Base-by-base conservation (phyloP, 1,140 invertebrate species). In the Pseudoatta argentina region DNA sequence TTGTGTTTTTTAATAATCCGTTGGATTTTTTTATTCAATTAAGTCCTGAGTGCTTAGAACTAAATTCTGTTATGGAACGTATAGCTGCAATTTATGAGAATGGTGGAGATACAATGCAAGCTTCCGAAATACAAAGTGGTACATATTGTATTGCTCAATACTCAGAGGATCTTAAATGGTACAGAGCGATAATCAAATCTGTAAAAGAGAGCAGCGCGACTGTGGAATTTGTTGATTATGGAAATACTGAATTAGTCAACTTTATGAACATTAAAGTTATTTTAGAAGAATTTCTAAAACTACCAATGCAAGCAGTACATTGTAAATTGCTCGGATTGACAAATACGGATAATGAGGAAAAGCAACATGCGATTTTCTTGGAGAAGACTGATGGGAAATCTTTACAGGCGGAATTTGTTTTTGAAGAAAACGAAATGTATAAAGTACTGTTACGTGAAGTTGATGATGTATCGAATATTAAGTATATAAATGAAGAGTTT, bases 211-310 rank as follows among this genome's bases (percentile, higher is more conserved):
- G 61, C 2, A 82, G 51, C 3, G 94, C 83, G 2, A 91, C 51
- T 6, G 95, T 97, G 6, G 87, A 94, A 7, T 97, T 96, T 89
- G 91, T 97, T 3, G 96, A 97, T 90, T 96, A 96, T 90, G 96
- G 96, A 18, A 95, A 95, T 66, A 86, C 61, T 12, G 94, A 95
- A 73, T 88, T 39, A 30, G 87, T 95, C 0, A n/a, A 85, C 10
- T 87, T 91, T 2, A 72, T 87, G 7, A 92, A 94, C 18, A 92
- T 96, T 12, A 95, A 95, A 89, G 91, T 90, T 53, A 92, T 95
- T 12, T 71, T 87, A 12, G 39, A 90, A 2, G 91, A 95, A 61
- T 89, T 93, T 24, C 64, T 91, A 0, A 89, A 92, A 72, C 57
- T 94, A 18, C 92, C 94, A 5, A 89, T 89, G n/a, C 94, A 95